Evolutionary conservation across 1,140 invertebrate genomes (phyloP), one percentile per base, ranked within the genome.

Genomic region (Vanessa atalanta): DNA sequence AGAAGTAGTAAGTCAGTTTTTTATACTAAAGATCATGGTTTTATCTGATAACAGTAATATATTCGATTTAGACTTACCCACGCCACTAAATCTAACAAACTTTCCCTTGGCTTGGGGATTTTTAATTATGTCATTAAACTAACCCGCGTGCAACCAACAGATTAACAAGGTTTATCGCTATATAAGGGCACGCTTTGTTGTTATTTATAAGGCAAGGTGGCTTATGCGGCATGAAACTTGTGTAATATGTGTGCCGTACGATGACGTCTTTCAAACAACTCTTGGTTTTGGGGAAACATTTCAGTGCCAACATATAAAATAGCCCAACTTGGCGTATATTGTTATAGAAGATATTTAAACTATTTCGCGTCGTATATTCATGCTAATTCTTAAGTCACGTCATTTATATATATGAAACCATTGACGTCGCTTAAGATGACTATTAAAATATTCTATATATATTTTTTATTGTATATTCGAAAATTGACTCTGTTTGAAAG

Each of bases 121-220:
- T 92, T 90, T 92, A 90, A 90, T 89, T 90, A 91, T 88, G 80
- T 86, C 88, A 86, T 90, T 89, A 90, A 81, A 88, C 72, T 81
- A 72, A 78, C 79, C 80, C 70, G 72, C 82, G 81, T 80, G 81
- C 86, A 81, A 81, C 84, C 73, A 75, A 78, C 85, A 87, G 87
- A 88, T 91, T 91, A 89, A 86, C 78, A 80, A 83, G 78, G 81
- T 86, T 87, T 83, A 83, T 81, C 77, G 81, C 72, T 72, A 72
- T 43, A 43, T 81, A 79, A 85, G 81, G 78, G 81, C 79, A 79
- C 75, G 85, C 79, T 84, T 83, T 81, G 75, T 77, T 80, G 79
- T 83, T 82, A 90, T 88, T 87, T 88, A 87, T 86, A 82, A 77
- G 79, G 79, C 69, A 76, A 73, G 77, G 60, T 74, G 75, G 73